Conservation (phyloP, 1,140 invertebrate species). For the Drosophila pseudoobscura region DNA sequence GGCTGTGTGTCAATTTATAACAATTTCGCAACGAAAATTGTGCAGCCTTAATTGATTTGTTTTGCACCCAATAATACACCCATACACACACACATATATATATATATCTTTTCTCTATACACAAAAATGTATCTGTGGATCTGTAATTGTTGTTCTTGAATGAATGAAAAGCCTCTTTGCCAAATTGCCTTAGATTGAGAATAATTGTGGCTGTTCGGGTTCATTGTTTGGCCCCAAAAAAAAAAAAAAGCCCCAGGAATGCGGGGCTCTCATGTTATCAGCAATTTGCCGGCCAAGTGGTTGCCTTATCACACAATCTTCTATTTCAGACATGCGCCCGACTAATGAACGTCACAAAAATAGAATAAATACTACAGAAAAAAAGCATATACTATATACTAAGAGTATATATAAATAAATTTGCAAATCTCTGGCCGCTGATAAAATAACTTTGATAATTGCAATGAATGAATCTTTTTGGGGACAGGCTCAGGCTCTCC, state of each 20-base stretch:
- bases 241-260: too few species aligned
- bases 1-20: conserved; percentile 67
- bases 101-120: conserved; percentile 1
- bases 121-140: conserved; percentile 9
- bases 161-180: conserved; percentile 48
- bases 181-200: conserved; percentile 75
- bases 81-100: conserved; percentile 13
- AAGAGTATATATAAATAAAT: conserved; percentile 6
- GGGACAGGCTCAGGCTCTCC: not conserved
- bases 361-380: conserved; percentile 23
- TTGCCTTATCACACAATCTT: conserved; percentile 27
- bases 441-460: conserved; percentile 41
- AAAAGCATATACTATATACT: too few species aligned
- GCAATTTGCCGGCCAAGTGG: conserved; percentile 21
- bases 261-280: conserved; percentile 15
- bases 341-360: conserved; percentile 33
- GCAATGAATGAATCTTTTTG: conserved; percentile 19
- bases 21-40: conserved; percentile 69
- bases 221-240: too few species aligned
- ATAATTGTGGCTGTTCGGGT: conserved; percentile 45
- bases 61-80: conserved; percentile 66
- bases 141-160: conserved; percentile 27
- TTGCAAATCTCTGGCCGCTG: conserved; percentile 35
- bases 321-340: conserved; percentile 36
- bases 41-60: conserved; percentile 74